Evolutionary conservation across 1,140 invertebrate genomes (phyloP), one percentile per base, ranked within the genome.

Genomic region (Chironomus striatipennis): DNA sequence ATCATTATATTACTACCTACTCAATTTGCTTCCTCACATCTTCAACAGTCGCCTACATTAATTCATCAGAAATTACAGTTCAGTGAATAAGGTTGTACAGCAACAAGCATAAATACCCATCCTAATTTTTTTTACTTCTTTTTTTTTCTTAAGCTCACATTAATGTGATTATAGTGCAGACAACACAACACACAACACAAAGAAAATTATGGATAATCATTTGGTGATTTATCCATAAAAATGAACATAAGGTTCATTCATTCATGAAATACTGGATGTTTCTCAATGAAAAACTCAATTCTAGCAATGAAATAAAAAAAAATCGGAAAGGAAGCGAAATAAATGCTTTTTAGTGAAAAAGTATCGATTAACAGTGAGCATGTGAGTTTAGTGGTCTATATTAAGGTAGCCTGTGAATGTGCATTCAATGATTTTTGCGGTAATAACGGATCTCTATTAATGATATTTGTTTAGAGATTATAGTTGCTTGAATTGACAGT

Each of bases 121-220:
- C 9, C n/a, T 57, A 57, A 57, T 57, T 57, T 57, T 57, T 57
- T 2, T 57, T 57, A n/a, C 7, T 57, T n/a, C n/a, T n/a, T 57
- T 3, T 7, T 57, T 57, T 7, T 57, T 34, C 24, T 34, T 34
- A 34, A 34, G 24, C 24, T 34, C 24, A n/a, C 47, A 57, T 70
- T 17, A 21, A 70, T 70, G 65, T 18, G 17, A 20, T 70, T 70
- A 20, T 20, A 20, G 65, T 12, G n/a, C 65, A 20, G 47, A 70
- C 10, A 8, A 34, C 24, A 34, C 24, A 34, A 34, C 18, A 18
- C 18, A 17, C 4, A 70, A 21, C 2, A 17, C 12, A 20, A 20
- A 70, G n/a, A 21, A 70, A 70, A 70, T 70, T 70, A 20, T 70
- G 18, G 18, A 70, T 70, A 70, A 70, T 70, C 65, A 21, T 21